phyloP scores from a whole-genome alignment of 2,888 invertebrate genomes.

The Iphiclides podalirius region DNA sequence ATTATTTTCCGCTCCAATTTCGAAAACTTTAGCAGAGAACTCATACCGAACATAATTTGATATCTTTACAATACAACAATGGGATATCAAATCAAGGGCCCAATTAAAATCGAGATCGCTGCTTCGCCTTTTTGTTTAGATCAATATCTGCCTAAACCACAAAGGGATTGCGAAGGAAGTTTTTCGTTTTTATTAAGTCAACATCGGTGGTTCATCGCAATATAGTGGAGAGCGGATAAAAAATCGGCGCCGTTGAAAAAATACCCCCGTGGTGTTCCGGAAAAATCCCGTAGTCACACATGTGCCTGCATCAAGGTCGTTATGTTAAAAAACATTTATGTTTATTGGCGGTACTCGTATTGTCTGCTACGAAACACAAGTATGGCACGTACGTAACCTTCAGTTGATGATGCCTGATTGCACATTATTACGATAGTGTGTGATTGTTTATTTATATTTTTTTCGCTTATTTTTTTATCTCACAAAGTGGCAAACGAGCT shows the following conservation, averaged over 20 bases:
- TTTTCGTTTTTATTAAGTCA: conserved; percentile 39
- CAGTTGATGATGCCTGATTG: conserved; percentile 31
- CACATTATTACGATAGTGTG: background rate
- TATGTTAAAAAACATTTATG: conserved; percentile 77
- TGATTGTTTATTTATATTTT: background rate
- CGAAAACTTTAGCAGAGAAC: background rate
- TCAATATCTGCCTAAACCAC: conserved; percentile 19
- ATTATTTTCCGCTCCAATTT: no score
- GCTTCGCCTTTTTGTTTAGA: conserved; percentile 1
- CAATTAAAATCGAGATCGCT: background rate
- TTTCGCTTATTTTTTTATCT: no score
- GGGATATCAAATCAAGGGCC: background rate
- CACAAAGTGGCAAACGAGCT: no score
- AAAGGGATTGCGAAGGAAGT: conserved; percentile 29
- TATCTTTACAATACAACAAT: conserved; percentile 31
- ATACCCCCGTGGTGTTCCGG: conserved; percentile 57
- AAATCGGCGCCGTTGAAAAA: conserved; percentile 46
- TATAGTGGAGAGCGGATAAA: conserved; percentile 39
- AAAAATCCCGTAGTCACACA: conserved; percentile 50
- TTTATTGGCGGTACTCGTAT: no score
- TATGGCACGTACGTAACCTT: conserved; percentile 66
- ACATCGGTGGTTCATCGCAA: conserved; percentile 36
- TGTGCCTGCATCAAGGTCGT: conserved; percentile 58
- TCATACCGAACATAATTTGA: background rate
- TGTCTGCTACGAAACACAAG: no score